Evolutionary conservation across 2,797 vertebrate genomes (phyloP).

Genomic region (Clarias pachynema): DNA sequence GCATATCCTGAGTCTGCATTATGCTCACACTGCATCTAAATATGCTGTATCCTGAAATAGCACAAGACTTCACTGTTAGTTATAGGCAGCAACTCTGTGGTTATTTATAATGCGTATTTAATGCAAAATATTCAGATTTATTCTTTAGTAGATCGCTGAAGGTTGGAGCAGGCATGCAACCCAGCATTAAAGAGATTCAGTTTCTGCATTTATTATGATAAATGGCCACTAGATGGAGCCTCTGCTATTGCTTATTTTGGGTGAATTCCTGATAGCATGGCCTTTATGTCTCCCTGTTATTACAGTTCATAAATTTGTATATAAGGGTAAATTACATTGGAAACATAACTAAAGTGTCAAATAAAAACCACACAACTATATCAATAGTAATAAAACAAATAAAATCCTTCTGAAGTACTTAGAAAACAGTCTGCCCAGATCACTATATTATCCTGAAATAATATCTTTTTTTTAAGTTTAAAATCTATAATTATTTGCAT

Average conservation of each 20-base stretch:
- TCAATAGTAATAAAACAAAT: background rate
- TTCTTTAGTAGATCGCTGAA: background rate
- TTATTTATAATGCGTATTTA: background rate
- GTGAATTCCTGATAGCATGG: background rate
- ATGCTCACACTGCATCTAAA: slow-evolving; percentile 32
- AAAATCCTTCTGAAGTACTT: background rate
- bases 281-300: background rate
- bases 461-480: background rate
- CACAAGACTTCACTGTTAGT: slow-evolving; percentile 22
- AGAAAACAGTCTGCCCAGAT: background rate
- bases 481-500: background rate
- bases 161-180: background rate
- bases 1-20: slow-evolving; percentile 31
- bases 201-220: slow-evolving; percentile 4
- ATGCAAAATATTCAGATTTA: slow-evolving; percentile 4
- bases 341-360: background rate
- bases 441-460: background rate
- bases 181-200: background rate
- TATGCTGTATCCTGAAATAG: slow-evolving; percentile 45
- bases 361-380: background rate
- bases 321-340: background rate
- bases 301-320: background rate
- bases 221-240: slow-evolving; percentile 34
- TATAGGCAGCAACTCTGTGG: background rate
- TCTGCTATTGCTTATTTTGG: background rate